Base-by-base conservation (phyloP, 2,888 invertebrate genomes). In the Allolobophora icterica region DNA sequence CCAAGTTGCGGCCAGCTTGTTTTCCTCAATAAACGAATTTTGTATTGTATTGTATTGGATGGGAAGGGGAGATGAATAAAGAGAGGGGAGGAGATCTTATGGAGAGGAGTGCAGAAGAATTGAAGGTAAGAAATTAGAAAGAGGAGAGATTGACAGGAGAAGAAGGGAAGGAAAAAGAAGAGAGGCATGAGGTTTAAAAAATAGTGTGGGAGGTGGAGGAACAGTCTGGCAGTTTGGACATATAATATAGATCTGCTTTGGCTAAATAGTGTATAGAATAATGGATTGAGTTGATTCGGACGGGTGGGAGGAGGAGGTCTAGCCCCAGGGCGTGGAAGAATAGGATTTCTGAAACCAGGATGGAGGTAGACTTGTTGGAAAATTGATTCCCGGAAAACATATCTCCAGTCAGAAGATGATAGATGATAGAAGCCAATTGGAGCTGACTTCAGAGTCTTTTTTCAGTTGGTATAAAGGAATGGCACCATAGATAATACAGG, bases 181-280 rank as follows among this genome's bases (percentile, higher is more conserved):
- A 58, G 58, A 17, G 45, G 24, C 4, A 17, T 8, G 71, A 71
- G 30, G 71, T n/a, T 71, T 71, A 13, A 71, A 58, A 71, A 71
- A 71, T 71, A n/a, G 17, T n/a, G n/a, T 24, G 3, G 38, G 4
- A 38, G 38, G 38, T n/a, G 71, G n/a, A n/a, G n/a, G n/a, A 71
- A 71, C 30, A 71, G 71, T 71, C 71, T 71, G 71, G 71, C 71
- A 71, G 30, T 71, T 71, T 71, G 71, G 71, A 71, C 71, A n/a
- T 71, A 13, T n/a, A n/a, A n/a, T n/a, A n/a, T n/a, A n/a, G n/a
- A n/a, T 71, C 13, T 8, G 8, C n/a, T 71, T n/a, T 71, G 71
- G 71, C 71, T 71, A n/a, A n/a, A 71, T n/a, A 71, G 30, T 24
- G 24, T 71, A 71, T 71, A n/a, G 71, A 71, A 71, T 71, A 71